Base-by-base conservation (phyloP, 2,888 invertebrate genomes). In the Campoplex nolae region DNA sequence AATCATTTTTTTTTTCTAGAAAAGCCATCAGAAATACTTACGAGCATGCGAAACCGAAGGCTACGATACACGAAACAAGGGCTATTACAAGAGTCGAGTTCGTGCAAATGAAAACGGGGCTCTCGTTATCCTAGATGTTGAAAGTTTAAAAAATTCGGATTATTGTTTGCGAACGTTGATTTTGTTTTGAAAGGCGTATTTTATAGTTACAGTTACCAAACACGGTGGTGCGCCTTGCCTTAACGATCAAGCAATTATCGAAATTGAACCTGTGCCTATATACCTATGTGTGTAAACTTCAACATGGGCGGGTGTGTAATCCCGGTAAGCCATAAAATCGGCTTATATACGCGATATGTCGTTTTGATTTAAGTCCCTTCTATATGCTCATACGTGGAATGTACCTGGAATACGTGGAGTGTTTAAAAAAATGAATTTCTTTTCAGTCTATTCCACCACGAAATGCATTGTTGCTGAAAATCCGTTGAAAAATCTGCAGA, bases 351-450 rank as follows among this genome's bases (percentile, higher is more conserved):
- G 32, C 32, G 62, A 62, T 32, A 16, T 11, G 32, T 32, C 32
- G 32, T 62, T 62, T 62, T 62, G 16, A 62, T 62, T 62, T 62
- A 62, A 62, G 32, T 28, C 16, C 6, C 58, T 56, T 56, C 23
- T 23, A 18, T 23, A 16, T 28, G 62, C 62, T 32, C 7, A 32
- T 32, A 58, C 28, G 58, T 32, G 16, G 62, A 32, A 16, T 28
- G 28, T 28, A 18, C 11, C n/a, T n/a, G n/a, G n/a, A n/a, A n/a
- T n/a, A n/a, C n/a, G n/a, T n/a, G n/a, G 16, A 32, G 6, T 51
- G n/a, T 62, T 32, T 62, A 32, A 62, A 62, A 62, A 62, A 32
- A 32, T 16, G 62, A 62, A 62, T 62, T 62, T 62, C 13, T 32
- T 13, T 62, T 62, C 62, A 16, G 32, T 1, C 7, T 32, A 16